These are phyloP conservation scores for Pimephales promelas DNA, from an alignment of 2,113 vertebrate genomes.

Conservation along the genomic window DNA sequence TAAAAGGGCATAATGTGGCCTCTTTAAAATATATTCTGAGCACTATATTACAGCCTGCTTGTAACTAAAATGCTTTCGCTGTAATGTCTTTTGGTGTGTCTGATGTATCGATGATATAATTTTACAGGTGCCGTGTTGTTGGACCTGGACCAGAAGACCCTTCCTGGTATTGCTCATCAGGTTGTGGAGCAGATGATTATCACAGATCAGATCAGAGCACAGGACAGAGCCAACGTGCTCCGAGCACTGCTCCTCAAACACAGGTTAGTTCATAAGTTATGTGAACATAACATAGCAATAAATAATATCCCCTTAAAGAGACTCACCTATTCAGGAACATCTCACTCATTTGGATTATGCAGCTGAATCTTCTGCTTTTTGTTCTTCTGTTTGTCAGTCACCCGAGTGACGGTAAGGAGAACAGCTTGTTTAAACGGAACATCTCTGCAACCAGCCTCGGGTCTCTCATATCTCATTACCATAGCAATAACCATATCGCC, in stretches of 20 bases:
- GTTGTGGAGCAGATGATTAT: slow-evolving; percentile 99
- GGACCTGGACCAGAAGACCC: slow-evolving; percentile 94
- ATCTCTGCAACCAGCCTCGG: slow-evolving; percentile 92
- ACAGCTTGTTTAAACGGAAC: slow-evolving; percentile 89
- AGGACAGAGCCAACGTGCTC: slow-evolving; percentile 93
- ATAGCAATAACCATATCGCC: slow-evolving; percentile 77
- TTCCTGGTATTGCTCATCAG: slow-evolving; percentile 95
- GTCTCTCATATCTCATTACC: slow-evolving; percentile 87
- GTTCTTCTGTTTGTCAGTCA: slow-evolving; percentile 77
- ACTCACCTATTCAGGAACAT: background rate
- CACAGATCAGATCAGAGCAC: slow-evolving; percentile 94
- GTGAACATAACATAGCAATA: background rate
- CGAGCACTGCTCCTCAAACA: slow-evolving; percentile 73
- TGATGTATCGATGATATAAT: background rate
- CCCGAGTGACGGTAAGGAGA: slow-evolving; percentile 94
- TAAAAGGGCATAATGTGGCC: no score
- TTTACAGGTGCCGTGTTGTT: slow-evolving; percentile 90
- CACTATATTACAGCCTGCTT: background rate
- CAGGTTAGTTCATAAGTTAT: slow-evolving; percentile 33
- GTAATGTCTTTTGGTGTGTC: background rate
- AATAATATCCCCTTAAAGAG: background rate
- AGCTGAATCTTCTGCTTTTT: slow-evolving; percentile 38
- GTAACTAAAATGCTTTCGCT: background rate
- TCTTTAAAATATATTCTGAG: background rate
- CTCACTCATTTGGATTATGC: background rate